These are phyloP conservation scores for Chascanopsetta lugubris DNA, from an alignment of 2,113 vertebrate genomes.

Conservation along the genomic window DNA sequence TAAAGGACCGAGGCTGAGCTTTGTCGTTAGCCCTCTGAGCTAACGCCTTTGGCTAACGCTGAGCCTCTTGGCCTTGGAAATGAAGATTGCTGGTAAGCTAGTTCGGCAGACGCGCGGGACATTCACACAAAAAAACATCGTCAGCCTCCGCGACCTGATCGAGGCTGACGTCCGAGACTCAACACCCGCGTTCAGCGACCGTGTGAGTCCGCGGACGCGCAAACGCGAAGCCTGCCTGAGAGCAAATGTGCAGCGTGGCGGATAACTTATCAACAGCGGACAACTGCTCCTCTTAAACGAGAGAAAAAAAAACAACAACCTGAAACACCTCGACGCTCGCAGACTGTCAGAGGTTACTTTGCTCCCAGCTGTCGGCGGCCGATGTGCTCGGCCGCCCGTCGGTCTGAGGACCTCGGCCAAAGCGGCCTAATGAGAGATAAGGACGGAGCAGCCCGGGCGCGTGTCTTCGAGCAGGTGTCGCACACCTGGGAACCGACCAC, in stretches of 20 bases:
- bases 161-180: neutral
- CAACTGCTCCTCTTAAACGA: neutral
- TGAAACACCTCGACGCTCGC: neutral
- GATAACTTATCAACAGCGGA: constrained; percentile 14
- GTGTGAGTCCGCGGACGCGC: neutral
- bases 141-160: no score
- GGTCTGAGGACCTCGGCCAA: constrained; percentile 26
- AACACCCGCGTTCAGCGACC: constrained; percentile 8
- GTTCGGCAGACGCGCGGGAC: neutral
- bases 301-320: no score
- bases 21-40: no score
- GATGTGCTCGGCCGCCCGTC: constrained; percentile 27
- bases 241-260: constrained; percentile 7
- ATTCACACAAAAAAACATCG: neutral
- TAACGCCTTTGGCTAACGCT: no score
- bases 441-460: neutral
- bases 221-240: neutral
- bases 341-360: constrained; percentile 8
- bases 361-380: constrained; percentile 27
- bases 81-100: neutral
- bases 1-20: neutral
- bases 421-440: constrained; percentile 48
- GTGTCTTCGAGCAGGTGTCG: constrained; percentile 3
- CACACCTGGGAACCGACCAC: neutral
- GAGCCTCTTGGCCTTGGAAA: no score